Evolutionary conservation across 2,113 vertebrate species (phyloP), one percentile per base, ranked within the genome.

Genomic region (Machaerirhynchus nigripectus): DNA sequence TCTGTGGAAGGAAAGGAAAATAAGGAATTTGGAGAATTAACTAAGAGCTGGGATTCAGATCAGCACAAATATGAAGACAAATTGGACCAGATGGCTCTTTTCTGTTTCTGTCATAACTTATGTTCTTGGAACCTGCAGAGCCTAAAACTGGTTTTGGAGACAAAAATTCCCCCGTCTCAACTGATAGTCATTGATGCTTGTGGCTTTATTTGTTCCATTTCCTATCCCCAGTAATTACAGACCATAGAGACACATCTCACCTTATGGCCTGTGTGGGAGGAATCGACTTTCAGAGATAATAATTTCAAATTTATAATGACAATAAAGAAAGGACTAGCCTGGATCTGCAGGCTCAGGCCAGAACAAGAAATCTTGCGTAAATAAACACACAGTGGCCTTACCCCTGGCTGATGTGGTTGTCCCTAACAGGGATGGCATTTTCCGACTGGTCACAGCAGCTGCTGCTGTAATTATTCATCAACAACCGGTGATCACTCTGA

Each of bases 31-130:
- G 59, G 56, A 93, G 40, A 64, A 67, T 67, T 87, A 92, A 71
- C 21, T 52, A 37, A 47, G 39, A 87, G 21, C 27, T 83, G 49
- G 53, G 50, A 55, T 77, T 86, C 79, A 78, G 79, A 93, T 84
- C n/a, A 89, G 64, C 39, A 59, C 52, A 94, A 86, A 95, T 49
- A 85, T 37, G 49, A 39, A 84, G 75, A 71, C 57, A 87, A 95
- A 96, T 70, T 88, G 77, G 61, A 89, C 92, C 96, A 96, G 96
- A 95, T 96, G 95, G 91, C 65, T 68, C 60, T 93, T 87, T 87
- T 94, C 86, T 87, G 53, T 89, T 91, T 90, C 75, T 87, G 87
- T 76, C 84, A 61, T 96, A 95, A 88, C 69, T 96, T 95, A 93
- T n/a, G 53, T 93, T 94, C 92, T 90, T 97, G 92, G 89, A 95